phyloP scores from a whole-genome alignment of 2,888 invertebrate species.

The Hydrotaea diabolus region DNA sequence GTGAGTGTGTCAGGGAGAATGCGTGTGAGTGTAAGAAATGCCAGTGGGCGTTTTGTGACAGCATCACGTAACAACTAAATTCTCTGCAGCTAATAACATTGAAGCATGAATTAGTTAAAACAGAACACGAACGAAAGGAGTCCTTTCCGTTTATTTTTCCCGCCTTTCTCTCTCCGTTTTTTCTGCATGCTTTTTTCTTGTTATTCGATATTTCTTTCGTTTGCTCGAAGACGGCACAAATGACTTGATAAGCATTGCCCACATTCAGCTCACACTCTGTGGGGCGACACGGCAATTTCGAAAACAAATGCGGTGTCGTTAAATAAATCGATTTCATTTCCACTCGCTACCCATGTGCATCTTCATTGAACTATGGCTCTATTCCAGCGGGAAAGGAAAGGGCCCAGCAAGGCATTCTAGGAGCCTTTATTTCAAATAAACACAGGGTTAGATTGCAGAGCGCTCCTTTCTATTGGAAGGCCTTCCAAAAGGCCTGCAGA shows the following conservation, averaged over 20 bases:
- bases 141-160: conserved; percentile 53
- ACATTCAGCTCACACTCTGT: background rate
- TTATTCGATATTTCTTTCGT: background rate
- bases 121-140: conserved; percentile 37
- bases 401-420: too few species aligned
- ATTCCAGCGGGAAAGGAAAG: too few species aligned
- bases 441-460: too few species aligned
- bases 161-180: background rate
- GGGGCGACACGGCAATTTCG: conserved; percentile 33
- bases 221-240: background rate
- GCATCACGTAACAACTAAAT: conserved; percentile 72
- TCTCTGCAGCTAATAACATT: conserved; percentile 71
- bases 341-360: conserved; percentile 12
- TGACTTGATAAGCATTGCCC: background rate
- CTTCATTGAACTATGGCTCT: background rate
- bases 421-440: too few species aligned
- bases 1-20: conserved; percentile 44
- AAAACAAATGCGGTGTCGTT: conserved; percentile 28
- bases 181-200: background rate
- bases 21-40: conserved; percentile 57
- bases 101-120: conserved; percentile 64
- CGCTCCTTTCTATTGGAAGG: too few species aligned
- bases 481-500: too few species aligned
- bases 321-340: conserved; percentile 48
- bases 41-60: conserved; percentile 67